These are phyloP conservation scores for Epizoanthus fatuus DNA, from an alignment of 92 coral and sea anemone genomes.

Conservation along the genomic window DNA sequence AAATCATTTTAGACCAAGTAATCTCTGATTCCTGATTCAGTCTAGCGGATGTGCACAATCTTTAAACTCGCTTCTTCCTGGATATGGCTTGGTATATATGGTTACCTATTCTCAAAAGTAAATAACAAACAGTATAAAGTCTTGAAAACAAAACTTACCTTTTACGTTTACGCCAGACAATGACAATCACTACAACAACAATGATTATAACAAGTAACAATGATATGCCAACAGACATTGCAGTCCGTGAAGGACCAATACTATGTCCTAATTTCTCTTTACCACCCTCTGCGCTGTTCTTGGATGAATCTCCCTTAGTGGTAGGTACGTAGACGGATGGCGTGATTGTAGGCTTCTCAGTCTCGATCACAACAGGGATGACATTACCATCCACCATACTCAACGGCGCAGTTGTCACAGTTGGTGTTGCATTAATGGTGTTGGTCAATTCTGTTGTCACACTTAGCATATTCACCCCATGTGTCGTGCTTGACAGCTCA, in stretches of 20 bases:
- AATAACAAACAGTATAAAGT: too few relatives aligned
- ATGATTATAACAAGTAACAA: background rate
- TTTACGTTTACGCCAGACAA: constrained; percentile 19
- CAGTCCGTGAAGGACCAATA: background rate
- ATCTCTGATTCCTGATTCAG: too few relatives aligned
- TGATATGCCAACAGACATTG: constrained; percentile 6
- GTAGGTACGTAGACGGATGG: background rate
- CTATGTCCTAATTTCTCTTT: background rate
- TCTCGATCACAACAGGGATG: background rate
- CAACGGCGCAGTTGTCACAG: background rate
- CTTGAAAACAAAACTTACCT: constrained; percentile 2
- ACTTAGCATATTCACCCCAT: background rate
- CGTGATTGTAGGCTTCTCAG: background rate
- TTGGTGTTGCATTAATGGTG: background rate
- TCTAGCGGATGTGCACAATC: too few relatives aligned
- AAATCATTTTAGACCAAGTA: too few relatives aligned
- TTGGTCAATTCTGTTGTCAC: background rate
- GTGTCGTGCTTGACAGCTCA: background rate
- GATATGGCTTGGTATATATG: too few relatives aligned
- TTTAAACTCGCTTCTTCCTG: too few relatives aligned
- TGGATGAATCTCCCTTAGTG: background rate
- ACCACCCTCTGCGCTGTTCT: background rate
- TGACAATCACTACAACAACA: background rate
- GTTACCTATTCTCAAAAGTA: too few relatives aligned
- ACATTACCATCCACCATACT: background rate